Evolutionary conservation across 64 coral and sea anemone genomes (phyloP).

Genomic region (Montipora capricornis): DNA sequence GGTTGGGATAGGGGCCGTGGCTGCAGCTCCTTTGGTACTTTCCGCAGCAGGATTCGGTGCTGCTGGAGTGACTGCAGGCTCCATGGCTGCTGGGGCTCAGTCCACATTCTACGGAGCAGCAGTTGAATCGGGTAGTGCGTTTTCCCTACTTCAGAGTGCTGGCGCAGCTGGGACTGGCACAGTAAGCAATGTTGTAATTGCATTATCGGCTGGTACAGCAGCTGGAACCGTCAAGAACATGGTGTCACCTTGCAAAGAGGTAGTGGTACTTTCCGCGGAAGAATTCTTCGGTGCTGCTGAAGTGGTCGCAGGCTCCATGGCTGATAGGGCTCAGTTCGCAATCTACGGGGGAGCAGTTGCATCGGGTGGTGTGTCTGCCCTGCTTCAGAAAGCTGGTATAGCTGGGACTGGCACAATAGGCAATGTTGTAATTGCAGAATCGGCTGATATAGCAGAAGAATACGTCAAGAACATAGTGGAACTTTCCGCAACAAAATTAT

Average conservation of each 20-base stretch:
- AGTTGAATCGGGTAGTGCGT: background rate
- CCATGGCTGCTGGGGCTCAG: background rate
- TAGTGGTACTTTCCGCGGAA: background rate
- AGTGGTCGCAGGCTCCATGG: background rate
- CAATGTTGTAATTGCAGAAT: background rate
- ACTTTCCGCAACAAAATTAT: no score
- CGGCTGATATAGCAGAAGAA: background rate
- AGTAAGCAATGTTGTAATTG: background rate
- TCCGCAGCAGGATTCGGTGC: background rate
- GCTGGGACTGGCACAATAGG: background rate
- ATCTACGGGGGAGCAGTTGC: background rate
- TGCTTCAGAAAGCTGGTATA: background rate
- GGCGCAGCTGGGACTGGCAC: background rate
- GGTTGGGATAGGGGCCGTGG: background rate
- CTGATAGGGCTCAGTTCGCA: background rate
- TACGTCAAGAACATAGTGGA: background rate
- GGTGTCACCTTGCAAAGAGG: background rate
- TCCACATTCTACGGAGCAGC: conserved; percentile 14
- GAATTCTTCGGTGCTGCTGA: background rate
- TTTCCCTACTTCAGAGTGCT: conserved; percentile 18
- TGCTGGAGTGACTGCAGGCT: conserved; percentile 8
- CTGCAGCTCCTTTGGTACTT: background rate
- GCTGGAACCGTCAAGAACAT: background rate
- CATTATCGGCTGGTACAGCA: background rate
- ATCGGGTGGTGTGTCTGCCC: background rate